phyloP scores from a whole-genome alignment of 1,140 invertebrate genomes.

The Trissolcus basalis region DNA sequence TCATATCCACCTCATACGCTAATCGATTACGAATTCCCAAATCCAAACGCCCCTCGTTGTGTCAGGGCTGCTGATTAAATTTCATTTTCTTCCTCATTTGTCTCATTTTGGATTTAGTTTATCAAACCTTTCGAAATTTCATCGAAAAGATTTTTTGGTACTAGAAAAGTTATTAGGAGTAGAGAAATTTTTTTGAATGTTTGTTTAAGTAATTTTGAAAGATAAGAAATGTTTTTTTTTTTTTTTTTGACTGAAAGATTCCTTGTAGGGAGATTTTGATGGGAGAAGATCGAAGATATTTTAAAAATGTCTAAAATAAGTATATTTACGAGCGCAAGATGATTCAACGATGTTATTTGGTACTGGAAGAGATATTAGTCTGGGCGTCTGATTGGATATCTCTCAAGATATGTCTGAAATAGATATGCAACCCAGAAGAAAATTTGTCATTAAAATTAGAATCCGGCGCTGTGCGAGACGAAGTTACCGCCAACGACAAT shows the following conservation, averaged over 20 bases:
- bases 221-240: too few relatives aligned
- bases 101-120: background rate
- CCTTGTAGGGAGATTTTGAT: too few relatives aligned
- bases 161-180: too few relatives aligned
- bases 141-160: too few relatives aligned
- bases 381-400: slow-evolving; percentile 25
- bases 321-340: too few relatives aligned
- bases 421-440: slow-evolving; percentile 21
- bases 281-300: too few relatives aligned
- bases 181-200: too few relatives aligned
- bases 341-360: background rate
- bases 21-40: slow-evolving; percentile 48
- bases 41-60: slow-evolving; percentile 13
- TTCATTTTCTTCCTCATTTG: background rate
- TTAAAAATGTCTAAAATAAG: too few relatives aligned
- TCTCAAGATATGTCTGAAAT: slow-evolving; percentile 19
- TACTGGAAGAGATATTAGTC: slow-evolving; percentile 15
- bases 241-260: too few relatives aligned
- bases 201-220: too few relatives aligned
- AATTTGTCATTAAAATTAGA: slow-evolving; percentile 47
- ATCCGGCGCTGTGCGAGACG: slow-evolving; percentile 8
- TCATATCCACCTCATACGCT: slow-evolving; percentile 26
- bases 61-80: slow-evolving; percentile 31
- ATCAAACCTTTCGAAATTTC: too few relatives aligned
- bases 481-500: slow-evolving; percentile 30